Evolutionary conservation across 1,140 invertebrate genomes (phyloP).

Genomic region (Ceratina australensis): DNA sequence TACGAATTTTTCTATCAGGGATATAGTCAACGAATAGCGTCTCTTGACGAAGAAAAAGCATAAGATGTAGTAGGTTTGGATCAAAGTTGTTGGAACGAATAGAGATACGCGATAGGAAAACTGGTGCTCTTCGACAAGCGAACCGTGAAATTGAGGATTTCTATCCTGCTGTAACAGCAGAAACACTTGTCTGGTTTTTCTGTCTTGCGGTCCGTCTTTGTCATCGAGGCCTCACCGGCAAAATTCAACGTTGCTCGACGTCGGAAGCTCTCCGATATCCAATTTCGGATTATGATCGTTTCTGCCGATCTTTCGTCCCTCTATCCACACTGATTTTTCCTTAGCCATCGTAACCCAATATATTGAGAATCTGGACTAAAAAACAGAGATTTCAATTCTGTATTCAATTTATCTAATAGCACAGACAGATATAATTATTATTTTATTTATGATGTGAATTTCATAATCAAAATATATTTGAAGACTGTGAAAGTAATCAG

Average conservation of each 20-base stretch:
- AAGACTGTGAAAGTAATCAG: too few relatives aligned
- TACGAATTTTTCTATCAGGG: too few relatives aligned
- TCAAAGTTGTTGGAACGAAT: constrained; percentile 12
- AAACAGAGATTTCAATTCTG: too few relatives aligned
- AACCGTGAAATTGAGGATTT: constrained; percentile 60
- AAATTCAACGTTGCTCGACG: not conserved
- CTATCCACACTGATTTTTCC: not conserved
- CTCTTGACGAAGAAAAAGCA: not conserved
- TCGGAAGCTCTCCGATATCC: constrained; percentile 1
- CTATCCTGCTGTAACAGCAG: constrained; percentile 53
- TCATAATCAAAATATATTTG: too few relatives aligned
- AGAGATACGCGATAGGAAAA: constrained; percentile 44
- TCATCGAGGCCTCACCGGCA: constrained; percentile 27
- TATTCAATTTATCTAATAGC: too few relatives aligned
- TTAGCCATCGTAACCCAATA: not conserved
- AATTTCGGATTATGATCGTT: not conserved
- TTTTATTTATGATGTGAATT: too few relatives aligned
- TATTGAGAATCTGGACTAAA: too few relatives aligned
- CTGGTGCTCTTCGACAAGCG: constrained; percentile 38
- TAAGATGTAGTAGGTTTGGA: constrained; percentile 19
- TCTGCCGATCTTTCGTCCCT: too few relatives aligned
- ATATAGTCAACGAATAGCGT: not conserved
- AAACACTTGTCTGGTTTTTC: constrained; percentile 30
- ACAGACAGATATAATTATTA: too few relatives aligned
- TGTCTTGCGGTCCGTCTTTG: constrained; percentile 36